Evolutionary conservation across 2,113 vertebrate species (phyloP).

Genomic region (Uropsilus gracilis): DNA sequence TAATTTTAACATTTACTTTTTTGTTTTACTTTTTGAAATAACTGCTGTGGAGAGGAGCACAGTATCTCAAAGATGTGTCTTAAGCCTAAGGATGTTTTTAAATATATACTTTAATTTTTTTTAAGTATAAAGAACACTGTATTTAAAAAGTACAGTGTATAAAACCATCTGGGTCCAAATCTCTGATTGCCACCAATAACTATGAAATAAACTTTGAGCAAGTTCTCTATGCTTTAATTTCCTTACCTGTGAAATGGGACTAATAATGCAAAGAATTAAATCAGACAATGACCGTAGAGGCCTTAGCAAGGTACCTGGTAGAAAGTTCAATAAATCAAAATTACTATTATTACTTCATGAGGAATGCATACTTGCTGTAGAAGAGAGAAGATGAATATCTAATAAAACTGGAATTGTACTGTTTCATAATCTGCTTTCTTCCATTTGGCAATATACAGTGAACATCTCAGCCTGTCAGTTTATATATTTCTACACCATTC

Average conservation of each 20-base stretch:
- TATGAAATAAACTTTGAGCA: neutral
- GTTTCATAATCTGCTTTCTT: slow-evolving; percentile 68
- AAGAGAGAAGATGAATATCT: slow-evolving; percentile 63
- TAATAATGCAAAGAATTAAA: slow-evolving; percentile 23
- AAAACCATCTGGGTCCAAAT: neutral
- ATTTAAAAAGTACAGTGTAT: neutral
- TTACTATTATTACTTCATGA: slow-evolving; percentile 50
- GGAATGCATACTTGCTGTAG: slow-evolving; percentile 35
- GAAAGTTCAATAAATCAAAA: slow-evolving; percentile 49
- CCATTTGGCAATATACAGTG: slow-evolving; percentile 66
- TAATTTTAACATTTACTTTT: slow-evolving; percentile 8
- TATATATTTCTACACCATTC: slow-evolving; percentile 71
- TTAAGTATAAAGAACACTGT: neutral
- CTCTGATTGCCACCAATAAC: slow-evolving; percentile 40
- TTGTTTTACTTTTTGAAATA: slow-evolving; percentile 23
- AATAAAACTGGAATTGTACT: slow-evolving; percentile 62
- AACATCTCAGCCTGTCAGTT: slow-evolving; percentile 66
- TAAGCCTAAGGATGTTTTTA: neutral
- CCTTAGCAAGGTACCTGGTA: neutral
- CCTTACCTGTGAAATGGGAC: slow-evolving; percentile 64
- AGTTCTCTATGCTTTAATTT: slow-evolving; percentile 26
- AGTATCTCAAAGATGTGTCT: neutral
- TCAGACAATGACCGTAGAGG: neutral
- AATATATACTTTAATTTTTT: no score
- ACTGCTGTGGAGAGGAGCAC: neutral